These are phyloP conservation scores for Buceros bicornis DNA, from an alignment of 2,797 vertebrate genomes.

Conservation along the genomic window DNA sequence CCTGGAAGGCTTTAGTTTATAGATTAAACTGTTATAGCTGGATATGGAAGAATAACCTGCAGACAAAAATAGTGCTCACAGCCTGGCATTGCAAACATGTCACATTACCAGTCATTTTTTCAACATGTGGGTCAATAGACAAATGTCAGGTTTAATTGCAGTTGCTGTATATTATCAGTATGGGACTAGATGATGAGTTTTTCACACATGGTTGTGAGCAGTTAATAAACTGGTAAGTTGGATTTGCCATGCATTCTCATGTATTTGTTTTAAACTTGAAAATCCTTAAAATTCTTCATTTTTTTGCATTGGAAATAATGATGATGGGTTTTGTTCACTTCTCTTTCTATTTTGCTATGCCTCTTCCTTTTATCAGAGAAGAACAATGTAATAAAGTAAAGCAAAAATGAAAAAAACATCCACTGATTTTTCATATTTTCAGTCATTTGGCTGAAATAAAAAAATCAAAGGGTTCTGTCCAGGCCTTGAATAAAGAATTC, in stretches of 20 bases:
- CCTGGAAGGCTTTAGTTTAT: slow-evolving; percentile 23
- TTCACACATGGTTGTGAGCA: neutral
- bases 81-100: neutral
- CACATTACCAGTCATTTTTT: neutral
- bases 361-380: neutral
- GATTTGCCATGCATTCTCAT: neutral
- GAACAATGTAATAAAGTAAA: neutral
- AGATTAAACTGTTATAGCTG: slow-evolving; percentile 12
- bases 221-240: neutral
- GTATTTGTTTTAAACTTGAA: neutral
- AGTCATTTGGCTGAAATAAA: neutral
- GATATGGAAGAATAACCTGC: slow-evolving; percentile 17
- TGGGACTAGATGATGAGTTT: neutral
- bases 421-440: neutral
- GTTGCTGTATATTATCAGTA: neutral
- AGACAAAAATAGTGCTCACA: neutral
- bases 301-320: neutral
- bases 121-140: neutral
- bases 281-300: neutral
- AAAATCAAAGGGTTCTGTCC: neutral
- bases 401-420: neutral
- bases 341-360: neutral
- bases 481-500: neutral
- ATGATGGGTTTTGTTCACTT: neutral
- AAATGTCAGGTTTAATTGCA: neutral